Percentiles rank a stretch among this genome's conserved stretches.
These are phyloP conservation scores for Pseudomyrmex gracilis DNA, from an alignment of 1,140 invertebrate species.

Conservation along the genomic window DNA sequence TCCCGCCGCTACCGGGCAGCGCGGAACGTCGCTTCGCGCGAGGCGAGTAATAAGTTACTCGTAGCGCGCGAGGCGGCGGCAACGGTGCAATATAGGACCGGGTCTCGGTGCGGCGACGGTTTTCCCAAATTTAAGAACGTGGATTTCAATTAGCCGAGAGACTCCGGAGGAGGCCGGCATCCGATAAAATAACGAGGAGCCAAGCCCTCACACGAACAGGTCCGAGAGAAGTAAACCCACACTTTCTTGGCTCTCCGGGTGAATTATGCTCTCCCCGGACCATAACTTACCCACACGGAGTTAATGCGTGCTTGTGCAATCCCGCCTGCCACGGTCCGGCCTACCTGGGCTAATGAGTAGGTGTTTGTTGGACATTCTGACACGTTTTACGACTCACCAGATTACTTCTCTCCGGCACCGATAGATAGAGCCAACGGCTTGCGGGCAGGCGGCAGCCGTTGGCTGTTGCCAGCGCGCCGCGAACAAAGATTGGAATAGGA, in stretches of 20 bases:
- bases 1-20: slow-evolving; percentile 9
- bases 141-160: slow-evolving; percentile 78
- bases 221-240: slow-evolving; percentile 71
- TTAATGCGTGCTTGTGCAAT: slow-evolving; percentile 83
- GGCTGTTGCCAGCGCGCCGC: slow-evolving; percentile 70
- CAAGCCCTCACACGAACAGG: slow-evolving; percentile 74
- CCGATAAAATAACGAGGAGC: slow-evolving; percentile 80
- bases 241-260: slow-evolving; percentile 74
- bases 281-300: slow-evolving; percentile 82
- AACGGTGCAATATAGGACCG: not conserved
- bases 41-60: slow-evolving; percentile 58
- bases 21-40: slow-evolving; percentile 46
- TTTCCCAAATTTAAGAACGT: slow-evolving; percentile 76
- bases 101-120: slow-evolving; percentile 23
- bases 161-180: slow-evolving; percentile 69
- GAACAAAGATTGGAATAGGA: slow-evolving; percentile 77
- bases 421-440: slow-evolving; percentile 75
- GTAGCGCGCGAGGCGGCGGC: not conserved
- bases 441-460: slow-evolving; percentile 64
- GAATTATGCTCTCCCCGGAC: slow-evolving; percentile 80
- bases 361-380: slow-evolving; percentile 84
- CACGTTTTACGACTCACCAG: slow-evolving; percentile 84
- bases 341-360: slow-evolving; percentile 84
- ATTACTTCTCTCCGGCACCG: slow-evolving; percentile 77
- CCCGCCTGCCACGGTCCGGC: slow-evolving; percentile 77